Percentiles rank a stretch among this genome's conserved stretches.
Evolutionary conservation across 1,140 invertebrate species (phyloP).

Genomic region (Brachionus asplanchnoidis): DNA sequence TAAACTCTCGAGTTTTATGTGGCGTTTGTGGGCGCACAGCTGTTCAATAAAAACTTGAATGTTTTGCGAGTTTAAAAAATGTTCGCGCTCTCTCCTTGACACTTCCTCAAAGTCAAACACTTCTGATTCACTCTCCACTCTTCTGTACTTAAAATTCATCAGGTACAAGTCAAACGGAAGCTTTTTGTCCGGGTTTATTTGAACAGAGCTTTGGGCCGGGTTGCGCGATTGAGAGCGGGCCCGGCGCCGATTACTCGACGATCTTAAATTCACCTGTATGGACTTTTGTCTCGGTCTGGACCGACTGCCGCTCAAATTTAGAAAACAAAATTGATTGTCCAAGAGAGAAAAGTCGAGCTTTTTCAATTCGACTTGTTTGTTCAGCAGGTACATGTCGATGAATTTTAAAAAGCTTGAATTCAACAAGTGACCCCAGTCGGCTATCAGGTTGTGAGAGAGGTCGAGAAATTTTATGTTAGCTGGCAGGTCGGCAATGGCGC

Average conservation of each 20-base stretch:
- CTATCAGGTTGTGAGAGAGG: slow-evolving; percentile 83
- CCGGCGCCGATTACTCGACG: slow-evolving; percentile 13
- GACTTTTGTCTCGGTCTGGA: not conserved
- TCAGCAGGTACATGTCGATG: not conserved
- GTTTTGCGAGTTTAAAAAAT: slow-evolving; percentile 25
- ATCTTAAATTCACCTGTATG: not conserved
- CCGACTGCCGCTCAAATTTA: not conserved
- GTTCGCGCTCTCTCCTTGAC: not conserved
- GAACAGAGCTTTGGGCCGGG: not conserved
- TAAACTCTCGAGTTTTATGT: slow-evolving; percentile 41
- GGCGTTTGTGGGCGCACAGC: slow-evolving; percentile 19
- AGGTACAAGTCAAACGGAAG: slow-evolving; percentile 28
- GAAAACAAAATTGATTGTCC: slow-evolving; percentile 32
- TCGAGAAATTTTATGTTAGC: slow-evolving; percentile 80
- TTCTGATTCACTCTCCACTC: not conserved
- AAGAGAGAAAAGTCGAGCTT: not conserved
- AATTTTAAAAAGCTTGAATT: slow-evolving; percentile 30
- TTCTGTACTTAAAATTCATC: slow-evolving; percentile 20
- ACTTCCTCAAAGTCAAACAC: not conserved
- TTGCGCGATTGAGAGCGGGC: slow-evolving; percentile 26
- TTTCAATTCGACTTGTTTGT: not conserved
- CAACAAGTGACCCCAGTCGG: not conserved
- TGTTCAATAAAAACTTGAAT: slow-evolving; percentile 38
- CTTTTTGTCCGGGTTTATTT: not conserved
- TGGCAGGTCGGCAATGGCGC: slow-evolving; percentile 82